Conservation (phyloP, 2,797 vertebrate species). For the Sebastes hopkinsi region DNA sequence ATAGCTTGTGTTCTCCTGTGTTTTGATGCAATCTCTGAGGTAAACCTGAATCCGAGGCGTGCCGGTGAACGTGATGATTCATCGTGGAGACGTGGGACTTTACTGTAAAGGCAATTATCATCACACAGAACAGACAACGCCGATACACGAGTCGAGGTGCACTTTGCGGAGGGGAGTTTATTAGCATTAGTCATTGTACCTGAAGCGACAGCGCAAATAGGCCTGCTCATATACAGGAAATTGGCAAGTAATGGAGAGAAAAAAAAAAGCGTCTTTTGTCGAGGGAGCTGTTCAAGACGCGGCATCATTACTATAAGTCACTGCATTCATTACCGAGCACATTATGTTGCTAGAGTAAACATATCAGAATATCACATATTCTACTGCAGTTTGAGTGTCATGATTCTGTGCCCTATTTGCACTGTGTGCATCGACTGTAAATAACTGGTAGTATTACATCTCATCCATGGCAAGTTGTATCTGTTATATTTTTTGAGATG, state of each 20-base stretch:
- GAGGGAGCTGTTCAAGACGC: conserved; percentile 21
- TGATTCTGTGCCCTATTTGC: conserved; percentile 11
- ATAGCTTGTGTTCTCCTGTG: conserved; percentile 1
- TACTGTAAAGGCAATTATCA: conserved; percentile 55
- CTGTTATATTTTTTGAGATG: conserved; percentile 17
- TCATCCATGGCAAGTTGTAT: conserved; percentile 5
- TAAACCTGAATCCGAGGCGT: conserved; percentile 29
- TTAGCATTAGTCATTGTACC: conserved; percentile 53
- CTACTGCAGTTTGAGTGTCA: conserved; percentile 7
- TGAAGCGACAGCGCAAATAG: conserved; percentile 34
- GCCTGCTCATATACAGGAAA: conserved; percentile 37
- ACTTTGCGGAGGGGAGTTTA: conserved; percentile 33
- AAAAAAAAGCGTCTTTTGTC: conserved; percentile 1
- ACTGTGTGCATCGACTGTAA: conserved; percentile 18
- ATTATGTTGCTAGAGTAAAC: conserved; percentile 18
- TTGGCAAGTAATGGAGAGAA: conserved; percentile 27
- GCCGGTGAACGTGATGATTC: conserved; percentile 31
- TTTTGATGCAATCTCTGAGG: conserved; percentile 54
- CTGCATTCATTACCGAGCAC: conserved; percentile 27
- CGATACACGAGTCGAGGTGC: conserved; percentile 24
- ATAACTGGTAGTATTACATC: conserved; percentile 7
- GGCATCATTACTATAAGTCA: conserved; percentile 16
- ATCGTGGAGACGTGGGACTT: conserved; percentile 16
- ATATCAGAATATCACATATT: conserved; percentile 12
- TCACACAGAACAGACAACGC: conserved; percentile 24